These are phyloP conservation scores for Onychostruthus taczanowskii DNA, from an alignment of 2,113 vertebrate genomes.

Conservation along the genomic window DNA sequence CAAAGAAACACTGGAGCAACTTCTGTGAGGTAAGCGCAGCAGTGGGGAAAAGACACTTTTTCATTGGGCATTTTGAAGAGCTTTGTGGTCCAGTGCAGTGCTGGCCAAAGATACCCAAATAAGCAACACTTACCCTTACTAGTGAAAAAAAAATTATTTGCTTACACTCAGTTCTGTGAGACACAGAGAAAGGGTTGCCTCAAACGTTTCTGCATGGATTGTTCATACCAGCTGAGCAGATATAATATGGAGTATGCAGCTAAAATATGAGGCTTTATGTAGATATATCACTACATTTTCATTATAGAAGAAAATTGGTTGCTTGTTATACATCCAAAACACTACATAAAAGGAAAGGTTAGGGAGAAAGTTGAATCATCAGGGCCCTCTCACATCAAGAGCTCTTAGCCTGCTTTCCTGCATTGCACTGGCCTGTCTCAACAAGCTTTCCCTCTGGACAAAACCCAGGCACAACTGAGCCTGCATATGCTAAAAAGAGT, in stretches of 20 bases:
- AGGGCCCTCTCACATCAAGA: background rate
- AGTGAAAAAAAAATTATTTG: too few species aligned
- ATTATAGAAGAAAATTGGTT: background rate
- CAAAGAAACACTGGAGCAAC: background rate
- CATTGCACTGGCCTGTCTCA: background rate
- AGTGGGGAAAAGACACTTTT: background rate
- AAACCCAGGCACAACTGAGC: background rate
- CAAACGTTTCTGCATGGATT: background rate
- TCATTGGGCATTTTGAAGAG: background rate
- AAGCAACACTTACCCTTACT: background rate
- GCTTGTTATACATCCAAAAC: background rate
- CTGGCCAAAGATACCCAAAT: background rate
- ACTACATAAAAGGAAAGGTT: background rate
- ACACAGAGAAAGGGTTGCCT: background rate
- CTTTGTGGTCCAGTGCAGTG: background rate
- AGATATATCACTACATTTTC: background rate
- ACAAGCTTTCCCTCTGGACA: background rate
- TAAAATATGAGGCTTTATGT: background rate
- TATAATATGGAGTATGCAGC: background rate
- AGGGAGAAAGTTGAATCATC: background rate
- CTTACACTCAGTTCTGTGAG: background rate
- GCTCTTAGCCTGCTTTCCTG: background rate
- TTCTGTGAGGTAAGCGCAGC: background rate
- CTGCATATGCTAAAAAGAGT: background rate
- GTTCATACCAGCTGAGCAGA: background rate